Conservation (phyloP, 2,113 vertebrate genomes). For the Felis catus region F.catus_Fca126_mat1.0 CM031413.1:22764001-22764500, state of each 20-base stretch:
- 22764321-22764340: constrained; percentile 7
- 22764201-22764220: constrained; percentile 73
- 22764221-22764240: constrained; percentile 13
- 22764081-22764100: neutral
- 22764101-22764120: neutral
- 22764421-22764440: neutral
- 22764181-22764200: constrained; percentile 47
- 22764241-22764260: constrained; percentile 55
- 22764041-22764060: neutral
- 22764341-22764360: constrained; percentile 53
- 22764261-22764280: neutral
- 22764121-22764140: neutral
- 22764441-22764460: constrained; percentile 42
- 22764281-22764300: constrained; percentile 43
- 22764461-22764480: constrained; percentile 40
- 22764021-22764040: neutral
- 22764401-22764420: neutral
- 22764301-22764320: constrained; percentile 41
- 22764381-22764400: constrained; percentile 40
- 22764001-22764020: neutral
- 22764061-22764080: neutral
- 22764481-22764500: constrained; percentile 49
- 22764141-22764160: constrained; percentile 33
- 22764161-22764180: constrained; percentile 3
- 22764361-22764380: constrained; percentile 43